These are phyloP conservation scores for Dreissena rostriformis DNA, from an alignment of 1,140 invertebrate genomes.

Conservation along the genomic window DNA sequence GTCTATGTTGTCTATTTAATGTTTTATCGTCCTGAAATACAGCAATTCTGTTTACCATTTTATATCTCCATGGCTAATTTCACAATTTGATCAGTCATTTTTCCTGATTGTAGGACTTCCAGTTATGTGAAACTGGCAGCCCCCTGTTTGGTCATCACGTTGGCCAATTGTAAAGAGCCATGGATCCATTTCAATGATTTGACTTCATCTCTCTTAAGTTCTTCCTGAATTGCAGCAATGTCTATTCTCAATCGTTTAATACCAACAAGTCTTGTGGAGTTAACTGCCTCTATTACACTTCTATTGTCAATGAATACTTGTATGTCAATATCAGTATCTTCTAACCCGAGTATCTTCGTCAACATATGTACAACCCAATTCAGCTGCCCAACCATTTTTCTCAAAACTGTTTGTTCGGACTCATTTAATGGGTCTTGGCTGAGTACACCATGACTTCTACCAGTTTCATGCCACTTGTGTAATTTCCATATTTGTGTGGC, in stretches of 20 bases:
- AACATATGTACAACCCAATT: conserved; percentile 56
- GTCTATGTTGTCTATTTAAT: no score
- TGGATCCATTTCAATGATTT: conserved; percentile 51
- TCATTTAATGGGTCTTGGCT: conserved; percentile 15
- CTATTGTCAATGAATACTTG: conserved; percentile 50
- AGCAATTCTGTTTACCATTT: neutral
- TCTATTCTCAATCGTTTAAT: conserved; percentile 20
- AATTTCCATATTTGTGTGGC: conserved; percentile 30
- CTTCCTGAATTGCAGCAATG: conserved; percentile 35
- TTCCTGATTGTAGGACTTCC: conserved; percentile 1
- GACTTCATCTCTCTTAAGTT: conserved; percentile 11
- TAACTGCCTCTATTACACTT: conserved; percentile 49
- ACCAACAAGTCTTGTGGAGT: conserved; percentile 38
- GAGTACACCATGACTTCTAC: conserved; percentile 13
- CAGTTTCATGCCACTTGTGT: conserved; percentile 25
- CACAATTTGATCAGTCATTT: conserved; percentile 20
- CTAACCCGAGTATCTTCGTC: neutral
- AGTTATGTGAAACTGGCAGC: neutral
- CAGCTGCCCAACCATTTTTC: conserved; percentile 42
- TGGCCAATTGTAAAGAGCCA: conserved; percentile 23
- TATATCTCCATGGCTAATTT: neutral
- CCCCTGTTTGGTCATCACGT: conserved; percentile 32
- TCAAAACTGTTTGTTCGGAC: conserved; percentile 41
- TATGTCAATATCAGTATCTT: conserved; percentile 30
- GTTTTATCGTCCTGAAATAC: no score